Evolutionary conservation across 2,797 vertebrate species (phyloP).

Genomic region (Graptemys geographica): DNA sequence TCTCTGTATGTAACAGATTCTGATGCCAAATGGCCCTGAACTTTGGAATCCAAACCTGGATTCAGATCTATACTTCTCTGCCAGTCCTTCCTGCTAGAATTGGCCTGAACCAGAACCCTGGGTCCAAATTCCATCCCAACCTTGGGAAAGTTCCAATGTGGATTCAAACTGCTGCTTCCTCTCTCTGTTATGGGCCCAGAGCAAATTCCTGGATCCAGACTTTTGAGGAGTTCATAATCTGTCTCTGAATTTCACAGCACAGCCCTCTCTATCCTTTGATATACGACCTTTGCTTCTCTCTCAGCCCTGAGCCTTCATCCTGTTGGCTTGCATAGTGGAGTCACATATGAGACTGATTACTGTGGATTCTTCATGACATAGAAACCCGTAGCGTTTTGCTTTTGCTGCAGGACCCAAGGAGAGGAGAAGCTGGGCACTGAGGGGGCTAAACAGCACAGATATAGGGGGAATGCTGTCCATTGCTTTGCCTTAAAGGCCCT

Average conservation of each 20-base stretch:
- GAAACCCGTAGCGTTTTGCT: background rate
- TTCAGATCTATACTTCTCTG: background rate
- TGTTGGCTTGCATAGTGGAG: background rate
- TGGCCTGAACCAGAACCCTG: background rate
- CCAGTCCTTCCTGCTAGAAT: background rate
- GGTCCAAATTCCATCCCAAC: fast-evolving
- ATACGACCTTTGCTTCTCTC: background rate
- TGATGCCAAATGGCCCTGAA: background rate
- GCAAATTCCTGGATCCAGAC: background rate
- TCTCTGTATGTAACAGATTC: background rate
- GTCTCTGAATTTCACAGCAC: background rate
- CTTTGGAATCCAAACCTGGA: background rate
- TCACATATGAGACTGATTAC: background rate
- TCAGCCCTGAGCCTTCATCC: fast-evolving
- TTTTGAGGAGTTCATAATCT: background rate
- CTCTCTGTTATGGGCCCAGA: background rate
- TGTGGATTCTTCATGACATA: background rate
- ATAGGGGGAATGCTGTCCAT: background rate
- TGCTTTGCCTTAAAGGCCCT: background rate
- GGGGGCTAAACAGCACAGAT: background rate
- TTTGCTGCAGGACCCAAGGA: background rate
- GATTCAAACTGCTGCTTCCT: background rate
- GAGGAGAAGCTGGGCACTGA: background rate
- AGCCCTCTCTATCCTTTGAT: background rate
- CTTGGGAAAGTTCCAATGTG: background rate